Conservation (phyloP, 2,797 vertebrate species). For the Momotus momota region DNA sequence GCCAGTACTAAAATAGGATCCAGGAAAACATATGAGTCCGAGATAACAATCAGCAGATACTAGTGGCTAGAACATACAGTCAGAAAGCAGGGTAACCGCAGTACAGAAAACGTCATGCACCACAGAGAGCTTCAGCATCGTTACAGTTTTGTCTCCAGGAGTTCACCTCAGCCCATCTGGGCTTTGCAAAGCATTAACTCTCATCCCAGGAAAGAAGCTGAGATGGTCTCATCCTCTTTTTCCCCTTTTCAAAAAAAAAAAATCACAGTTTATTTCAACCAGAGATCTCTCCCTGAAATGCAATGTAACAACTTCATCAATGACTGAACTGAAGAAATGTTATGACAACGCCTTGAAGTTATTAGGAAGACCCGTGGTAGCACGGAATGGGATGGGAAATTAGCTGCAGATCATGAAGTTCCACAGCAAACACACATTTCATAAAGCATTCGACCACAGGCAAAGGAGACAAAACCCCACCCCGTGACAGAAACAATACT, state of each 20-base stretch:
- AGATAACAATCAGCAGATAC: not conserved
- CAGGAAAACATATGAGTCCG: not conserved
- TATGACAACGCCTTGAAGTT: not conserved
- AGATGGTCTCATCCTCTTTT: not conserved
- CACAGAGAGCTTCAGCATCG: fast-evolving
- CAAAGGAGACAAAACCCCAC: not conserved
- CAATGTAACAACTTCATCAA: not conserved
- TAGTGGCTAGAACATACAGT: not conserved
- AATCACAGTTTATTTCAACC: not conserved
- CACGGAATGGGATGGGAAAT: not conserved
- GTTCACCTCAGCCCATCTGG: fast-evolving
- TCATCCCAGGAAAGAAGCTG: not conserved
- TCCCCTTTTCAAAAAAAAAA: too few relatives aligned
- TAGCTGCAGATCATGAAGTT: not conserved
- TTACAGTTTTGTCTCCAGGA: not conserved
- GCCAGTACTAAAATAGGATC: not conserved
- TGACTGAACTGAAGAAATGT: not conserved
- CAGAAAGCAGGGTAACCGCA: not conserved
- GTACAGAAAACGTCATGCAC: not conserved
- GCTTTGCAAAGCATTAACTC: not conserved
- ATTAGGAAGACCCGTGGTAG: not conserved
- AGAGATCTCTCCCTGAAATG: not conserved
- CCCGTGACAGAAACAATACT: not conserved
- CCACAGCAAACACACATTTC: not conserved
- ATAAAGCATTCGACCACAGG: not conserved